Evolutionary conservation across 2,113 vertebrate genomes (phyloP).

Genomic region (Protomyctophum bolini): DNA sequence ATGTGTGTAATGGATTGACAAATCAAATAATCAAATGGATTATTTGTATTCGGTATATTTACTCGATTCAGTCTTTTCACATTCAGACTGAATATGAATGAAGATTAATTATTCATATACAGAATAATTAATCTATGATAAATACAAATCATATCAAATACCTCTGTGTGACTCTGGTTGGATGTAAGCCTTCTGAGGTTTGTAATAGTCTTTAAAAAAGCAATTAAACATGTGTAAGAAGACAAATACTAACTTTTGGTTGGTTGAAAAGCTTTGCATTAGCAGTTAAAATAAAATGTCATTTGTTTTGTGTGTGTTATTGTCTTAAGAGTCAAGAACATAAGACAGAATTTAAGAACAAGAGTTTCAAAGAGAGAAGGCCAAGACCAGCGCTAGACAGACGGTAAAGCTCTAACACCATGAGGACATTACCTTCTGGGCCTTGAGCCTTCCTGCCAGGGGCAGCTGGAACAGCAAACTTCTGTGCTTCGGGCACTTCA

Average conservation of each 20-base stretch:
- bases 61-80: no score
- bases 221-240: constrained; percentile 2
- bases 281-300: background rate
- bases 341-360: background rate
- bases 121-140: background rate
- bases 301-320: background rate
- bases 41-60: no score
- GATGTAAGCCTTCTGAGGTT: background rate
- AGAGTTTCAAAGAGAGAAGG: constrained; percentile 9
- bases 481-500: constrained; percentile 75
- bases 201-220: background rate
- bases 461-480: constrained; percentile 50
- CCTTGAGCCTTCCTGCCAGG: constrained; percentile 66
- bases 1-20: background rate
- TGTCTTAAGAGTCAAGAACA: constrained; percentile 8
- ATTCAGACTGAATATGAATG: no score
- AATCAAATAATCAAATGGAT: no score
- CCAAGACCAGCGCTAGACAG: background rate
- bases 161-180: background rate
- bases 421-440: constrained; percentile 79
- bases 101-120: background rate
- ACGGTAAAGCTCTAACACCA: background rate
- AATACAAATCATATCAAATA: background rate
- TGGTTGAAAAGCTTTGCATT: background rate
- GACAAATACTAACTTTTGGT: background rate